Base-by-base conservation (phyloP, 2,797 vertebrate genomes). In the Okamejei kenojei region DNA sequence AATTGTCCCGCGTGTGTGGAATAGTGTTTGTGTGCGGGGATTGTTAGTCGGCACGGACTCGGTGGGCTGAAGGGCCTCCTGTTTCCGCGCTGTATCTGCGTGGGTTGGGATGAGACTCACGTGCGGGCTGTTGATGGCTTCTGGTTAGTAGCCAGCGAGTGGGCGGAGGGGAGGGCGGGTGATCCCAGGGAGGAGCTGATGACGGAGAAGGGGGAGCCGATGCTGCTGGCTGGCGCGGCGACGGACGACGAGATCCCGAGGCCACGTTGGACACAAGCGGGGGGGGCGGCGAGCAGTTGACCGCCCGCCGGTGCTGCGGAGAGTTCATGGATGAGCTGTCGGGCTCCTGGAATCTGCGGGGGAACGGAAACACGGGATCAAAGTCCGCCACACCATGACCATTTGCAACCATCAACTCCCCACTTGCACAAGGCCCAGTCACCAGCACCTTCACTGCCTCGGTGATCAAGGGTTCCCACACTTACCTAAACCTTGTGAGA, bases 71-170 rank as follows among this genome's bases (percentile, higher is more conserved):
- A 45, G 45, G 45, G 45, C 45, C 2, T n/a, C n/a, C n/a, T 45
- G 45, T 45, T 45, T 45, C 45, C 45, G 2, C 2, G 45, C 45
- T 45, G 45, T 45, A 45, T 45, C 45, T 45, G 45, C 45, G 45
- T 4, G 45, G 45, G 45, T 45, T 45, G 4, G 45, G 45, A 45
- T 45, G 45, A 45, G 93, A 94, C 95, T 96, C 94, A 98, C 98
- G 96, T 98, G 98, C 0, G 98, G 98, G 94, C 98, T 98, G 96
- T 97, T 98, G 93, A 98, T 98, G n/a, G 98, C 98, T 78, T 98
- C 98, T n/a, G n/a, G n/a, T n/a, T n/a, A n/a, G 0, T 98, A 98
- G 74, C 97, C 68, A 98, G 96, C 6, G 97, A 97, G 0, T 98
- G 98, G 2, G 98, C 98, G 9, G 98, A 95, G 13, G 96, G 97